Evolutionary conservation across 2,797 vertebrate species (phyloP), one percentile per base, ranked within the genome.

Genomic region (Cetoscarus ocellatus): DNA sequence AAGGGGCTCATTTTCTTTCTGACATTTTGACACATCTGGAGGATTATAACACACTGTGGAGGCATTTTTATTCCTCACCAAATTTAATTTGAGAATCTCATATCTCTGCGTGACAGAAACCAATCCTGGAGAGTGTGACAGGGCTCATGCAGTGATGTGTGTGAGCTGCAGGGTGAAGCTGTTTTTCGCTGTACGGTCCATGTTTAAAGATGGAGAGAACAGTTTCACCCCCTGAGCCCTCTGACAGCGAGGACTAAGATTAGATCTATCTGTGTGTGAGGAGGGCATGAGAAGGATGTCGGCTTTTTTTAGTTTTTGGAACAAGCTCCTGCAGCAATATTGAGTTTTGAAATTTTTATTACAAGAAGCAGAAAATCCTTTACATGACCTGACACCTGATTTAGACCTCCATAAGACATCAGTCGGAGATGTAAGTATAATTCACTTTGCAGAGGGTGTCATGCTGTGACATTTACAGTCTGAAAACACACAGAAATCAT

Each of bases 1-100:
- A 71, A 70, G 60, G 35, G 39, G 60, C 52, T 71, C 47, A 80
- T 86, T 71, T 73, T 55, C 54, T 79, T 79, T 62, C n/a, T 72
- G 77, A 74, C 56, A 77, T 61, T 44, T 39, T 39, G 80, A 73
- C 71, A 70, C 67, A 74, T 72, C 43, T 5, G 19, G 66, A 53
- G 67, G 67, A 84, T 77, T 79, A 84, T 36, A 38, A 17, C 5
- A 5, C 51, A 60, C 60, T 34, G 70, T 7, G 39, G 50, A 60
- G 54, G 63, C 54, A 55, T 62, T 78, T 73, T 64, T 36, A 62
- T 45, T 79, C 66, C 64, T 44, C 40, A 75, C 17, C 34, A 75
- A 73, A 68, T 73, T 57, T 72, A 64, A 82, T 79, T 80, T 75
- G 47, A 77, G 61, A 76, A 47, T 64, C 50, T 84, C 67, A 68